A percentile compares a stretch with the other conserved stretches of the same genome.
phyloP scores from a whole-genome alignment of 2,797 vertebrate genomes.

The Eospalax fontanierii region DNA sequence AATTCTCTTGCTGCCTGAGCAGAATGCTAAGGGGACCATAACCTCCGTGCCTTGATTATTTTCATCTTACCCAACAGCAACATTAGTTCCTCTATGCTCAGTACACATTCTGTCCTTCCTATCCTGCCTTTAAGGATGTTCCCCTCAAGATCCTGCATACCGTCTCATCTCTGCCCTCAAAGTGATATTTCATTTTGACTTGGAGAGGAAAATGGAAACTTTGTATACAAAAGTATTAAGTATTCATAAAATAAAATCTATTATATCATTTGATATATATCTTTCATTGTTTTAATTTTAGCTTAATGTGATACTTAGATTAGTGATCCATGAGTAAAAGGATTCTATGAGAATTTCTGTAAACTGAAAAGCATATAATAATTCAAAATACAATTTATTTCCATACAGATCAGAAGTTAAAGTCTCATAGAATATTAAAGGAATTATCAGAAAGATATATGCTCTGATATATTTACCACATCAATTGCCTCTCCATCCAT shows the following conservation, averaged over 20 bases:
- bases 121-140: background rate
- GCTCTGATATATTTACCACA: background rate
- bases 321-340: background rate
- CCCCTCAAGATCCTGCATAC: background rate
- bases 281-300: slow-evolving; percentile 20
- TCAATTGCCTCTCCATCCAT: background rate
- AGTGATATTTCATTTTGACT: background rate
- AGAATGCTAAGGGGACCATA: background rate
- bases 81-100: background rate
- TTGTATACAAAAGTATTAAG: background rate
- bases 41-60: background rate
- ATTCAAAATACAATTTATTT: background rate
- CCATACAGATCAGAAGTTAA: background rate
- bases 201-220: background rate
- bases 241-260: background rate
- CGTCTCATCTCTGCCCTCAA: background rate
- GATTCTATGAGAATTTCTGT: background rate
- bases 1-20: accelerated
- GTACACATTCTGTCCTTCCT: accelerated
- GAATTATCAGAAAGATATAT: background rate
- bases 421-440: background rate
- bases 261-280: background rate
- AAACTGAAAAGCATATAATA: background rate
- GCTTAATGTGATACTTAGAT: background rate
- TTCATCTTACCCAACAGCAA: background rate